These are phyloP conservation scores for Tragelaphus eurycerus DNA, from an alignment of 2,797 vertebrate species.

Conservation along the genomic window DNA sequence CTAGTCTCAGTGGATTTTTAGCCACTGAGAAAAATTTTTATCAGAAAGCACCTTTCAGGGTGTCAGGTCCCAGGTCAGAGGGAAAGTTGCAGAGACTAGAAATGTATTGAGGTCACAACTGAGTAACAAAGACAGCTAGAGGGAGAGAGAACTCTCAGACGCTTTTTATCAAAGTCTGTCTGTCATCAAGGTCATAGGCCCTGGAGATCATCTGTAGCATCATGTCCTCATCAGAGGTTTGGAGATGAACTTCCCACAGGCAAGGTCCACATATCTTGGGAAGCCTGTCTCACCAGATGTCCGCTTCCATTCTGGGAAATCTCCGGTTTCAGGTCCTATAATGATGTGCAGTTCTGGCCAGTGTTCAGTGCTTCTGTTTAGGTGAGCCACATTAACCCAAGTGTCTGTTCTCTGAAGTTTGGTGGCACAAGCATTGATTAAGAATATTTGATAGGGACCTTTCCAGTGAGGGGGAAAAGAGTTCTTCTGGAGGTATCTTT, in stretches of 20 bases:
- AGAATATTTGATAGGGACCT: background rate
- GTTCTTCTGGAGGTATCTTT: background rate
- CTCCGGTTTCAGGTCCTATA: background rate
- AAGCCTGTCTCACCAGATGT: background rate
- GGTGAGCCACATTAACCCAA: background rate
- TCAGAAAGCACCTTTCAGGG: background rate
- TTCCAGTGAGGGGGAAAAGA: background rate
- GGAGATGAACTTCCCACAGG: background rate
- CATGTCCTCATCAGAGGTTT: background rate
- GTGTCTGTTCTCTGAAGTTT: background rate
- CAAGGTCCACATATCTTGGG: background rate
- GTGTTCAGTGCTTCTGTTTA: background rate
- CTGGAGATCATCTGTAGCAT: background rate
- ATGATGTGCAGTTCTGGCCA: background rate
- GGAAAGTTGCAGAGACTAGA: background rate
- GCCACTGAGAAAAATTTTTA: background rate
- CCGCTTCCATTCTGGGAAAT: background rate
- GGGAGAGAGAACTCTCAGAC: background rate
- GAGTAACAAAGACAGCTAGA: background rate
- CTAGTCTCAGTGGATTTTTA: background rate
- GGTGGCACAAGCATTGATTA: background rate
- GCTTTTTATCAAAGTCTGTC: background rate
- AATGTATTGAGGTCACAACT: background rate
- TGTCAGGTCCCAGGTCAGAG: accelerated
- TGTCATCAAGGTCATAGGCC: background rate